Evolutionary conservation across 2,888 invertebrate genomes (phyloP).

Genomic region (Onchidella celtica): DNA sequence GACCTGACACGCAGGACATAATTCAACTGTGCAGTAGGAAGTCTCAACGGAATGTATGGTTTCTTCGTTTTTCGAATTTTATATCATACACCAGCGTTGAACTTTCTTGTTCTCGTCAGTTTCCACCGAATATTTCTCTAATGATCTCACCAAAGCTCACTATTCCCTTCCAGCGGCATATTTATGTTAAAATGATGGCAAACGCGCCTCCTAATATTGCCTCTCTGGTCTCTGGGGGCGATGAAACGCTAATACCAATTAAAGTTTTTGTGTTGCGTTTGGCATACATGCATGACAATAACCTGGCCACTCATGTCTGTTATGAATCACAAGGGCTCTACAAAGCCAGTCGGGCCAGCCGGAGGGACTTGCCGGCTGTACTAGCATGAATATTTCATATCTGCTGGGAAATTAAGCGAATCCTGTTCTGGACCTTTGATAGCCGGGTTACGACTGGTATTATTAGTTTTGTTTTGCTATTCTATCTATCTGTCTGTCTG

Average conservation of each 20-base stretch:
- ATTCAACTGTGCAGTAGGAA: too few relatives aligned
- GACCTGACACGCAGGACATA: too few relatives aligned
- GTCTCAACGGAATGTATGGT: too few relatives aligned
- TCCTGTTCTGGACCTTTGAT: not conserved
- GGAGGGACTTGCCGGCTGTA: conserved; percentile 15
- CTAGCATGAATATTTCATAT: conserved; percentile 30
- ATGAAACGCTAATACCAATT: conserved; percentile 34
- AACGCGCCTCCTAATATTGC: not conserved
- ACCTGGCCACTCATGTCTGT: conserved; percentile 19
- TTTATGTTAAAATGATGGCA: conserved; percentile 17
- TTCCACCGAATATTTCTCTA: too few relatives aligned
- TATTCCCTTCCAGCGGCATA: too few relatives aligned
- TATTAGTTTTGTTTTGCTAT: too few relatives aligned
- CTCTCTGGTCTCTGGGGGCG: not conserved
- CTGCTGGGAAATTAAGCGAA: conserved; percentile 29
- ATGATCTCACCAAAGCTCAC: too few relatives aligned
- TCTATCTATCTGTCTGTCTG: not conserved
- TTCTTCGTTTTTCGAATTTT: too few relatives aligned
- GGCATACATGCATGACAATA: conserved; percentile 29
- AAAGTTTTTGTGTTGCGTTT: conserved; percentile 14
- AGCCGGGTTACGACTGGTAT: too few relatives aligned
- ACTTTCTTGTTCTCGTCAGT: too few relatives aligned
- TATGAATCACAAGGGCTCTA: conserved; percentile 30
- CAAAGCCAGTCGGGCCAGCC: not conserved
- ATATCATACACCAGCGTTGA: too few relatives aligned